Conservation (phyloP, 1,140 invertebrate genomes). For the Meteorus sp. region DNA sequence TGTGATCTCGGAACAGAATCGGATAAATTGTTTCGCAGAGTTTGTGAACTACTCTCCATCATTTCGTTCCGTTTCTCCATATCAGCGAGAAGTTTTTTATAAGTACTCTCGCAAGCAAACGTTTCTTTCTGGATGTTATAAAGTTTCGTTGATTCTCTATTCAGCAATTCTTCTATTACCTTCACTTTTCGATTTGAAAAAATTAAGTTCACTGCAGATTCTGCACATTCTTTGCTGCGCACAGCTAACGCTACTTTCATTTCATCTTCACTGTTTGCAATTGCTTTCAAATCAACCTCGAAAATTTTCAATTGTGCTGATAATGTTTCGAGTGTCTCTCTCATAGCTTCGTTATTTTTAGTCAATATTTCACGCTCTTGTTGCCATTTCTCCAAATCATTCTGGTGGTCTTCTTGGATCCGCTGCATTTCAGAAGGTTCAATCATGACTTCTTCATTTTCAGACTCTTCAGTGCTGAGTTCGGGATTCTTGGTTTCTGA, state of each 20-base stretch:
- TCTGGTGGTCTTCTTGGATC: slow-evolving; percentile 35
- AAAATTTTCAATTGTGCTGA: slow-evolving; percentile 38
- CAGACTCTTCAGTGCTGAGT: slow-evolving; percentile 30
- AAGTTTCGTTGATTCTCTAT: slow-evolving; percentile 41
- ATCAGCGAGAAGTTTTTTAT: slow-evolving; percentile 42
- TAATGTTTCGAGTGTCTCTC: slow-evolving; percentile 30
- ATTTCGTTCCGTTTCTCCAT: slow-evolving; percentile 40
- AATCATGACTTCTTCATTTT: slow-evolving; percentile 38
- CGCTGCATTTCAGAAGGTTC: slow-evolving; percentile 39
- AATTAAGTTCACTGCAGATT: slow-evolving; percentile 34
- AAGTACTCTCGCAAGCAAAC: slow-evolving; percentile 37
- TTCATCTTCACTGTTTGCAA: slow-evolving; percentile 39
- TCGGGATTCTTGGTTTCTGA: slow-evolving; percentile 23
- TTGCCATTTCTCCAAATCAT: slow-evolving; percentile 38
- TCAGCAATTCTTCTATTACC: slow-evolving; percentile 43
- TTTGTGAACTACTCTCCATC: slow-evolving; percentile 39
- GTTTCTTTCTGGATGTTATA: slow-evolving; percentile 45
- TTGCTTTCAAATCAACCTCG: slow-evolving; percentile 33
- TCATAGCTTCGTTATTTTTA: slow-evolving; percentile 34
- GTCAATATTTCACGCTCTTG: slow-evolving; percentile 32
- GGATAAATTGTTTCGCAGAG: slow-evolving; percentile 41
- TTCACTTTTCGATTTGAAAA: slow-evolving; percentile 40
- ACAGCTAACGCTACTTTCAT: slow-evolving; percentile 31
- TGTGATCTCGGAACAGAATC: slow-evolving; percentile 41
- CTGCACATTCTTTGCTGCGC: slow-evolving; percentile 35